Evolutionary conservation across 2,113 vertebrate species (phyloP).

Genomic region (Rhynchomys soricoides): DNA sequence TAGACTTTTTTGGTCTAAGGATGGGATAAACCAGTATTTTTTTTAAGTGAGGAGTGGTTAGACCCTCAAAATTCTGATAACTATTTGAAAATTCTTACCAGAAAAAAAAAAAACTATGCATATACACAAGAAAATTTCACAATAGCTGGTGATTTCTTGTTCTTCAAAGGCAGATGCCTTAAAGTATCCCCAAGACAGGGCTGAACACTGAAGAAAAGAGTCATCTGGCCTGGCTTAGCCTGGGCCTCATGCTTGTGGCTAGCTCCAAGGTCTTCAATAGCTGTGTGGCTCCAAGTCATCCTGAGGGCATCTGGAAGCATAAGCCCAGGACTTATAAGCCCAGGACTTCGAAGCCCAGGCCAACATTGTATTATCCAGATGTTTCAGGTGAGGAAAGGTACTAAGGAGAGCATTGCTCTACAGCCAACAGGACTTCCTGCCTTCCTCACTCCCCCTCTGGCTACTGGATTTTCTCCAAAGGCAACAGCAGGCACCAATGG

Average conservation of each 20-base stretch:
- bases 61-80: not conserved
- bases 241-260: not conserved
- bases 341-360: not conserved
- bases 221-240: not conserved
- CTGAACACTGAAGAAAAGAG: not conserved
- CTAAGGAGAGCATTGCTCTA: not conserved
- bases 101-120: not conserved
- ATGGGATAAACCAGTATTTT: not conserved
- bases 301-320: not conserved
- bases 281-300: not conserved
- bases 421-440: not conserved
- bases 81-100: not conserved
- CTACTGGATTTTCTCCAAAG: slow-evolving; percentile 79
- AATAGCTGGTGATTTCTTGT: not conserved
- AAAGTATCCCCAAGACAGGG: not conserved
- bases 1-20: slow-evolving; percentile 10
- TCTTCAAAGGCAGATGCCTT: not conserved
- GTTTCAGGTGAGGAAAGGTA: not conserved
- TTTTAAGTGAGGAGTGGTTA: not conserved
- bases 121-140: not conserved
- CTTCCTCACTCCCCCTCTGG: not conserved
- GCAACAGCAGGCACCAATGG: slow-evolving; percentile 72
- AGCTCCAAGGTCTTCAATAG: not conserved
- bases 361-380: accelerated
- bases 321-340: not conserved